Percentiles rank a stretch among this genome's conserved stretches.
Evolutionary conservation across 2,797 vertebrate species (phyloP).

Genomic region (Sebastes vulpes): DNA sequence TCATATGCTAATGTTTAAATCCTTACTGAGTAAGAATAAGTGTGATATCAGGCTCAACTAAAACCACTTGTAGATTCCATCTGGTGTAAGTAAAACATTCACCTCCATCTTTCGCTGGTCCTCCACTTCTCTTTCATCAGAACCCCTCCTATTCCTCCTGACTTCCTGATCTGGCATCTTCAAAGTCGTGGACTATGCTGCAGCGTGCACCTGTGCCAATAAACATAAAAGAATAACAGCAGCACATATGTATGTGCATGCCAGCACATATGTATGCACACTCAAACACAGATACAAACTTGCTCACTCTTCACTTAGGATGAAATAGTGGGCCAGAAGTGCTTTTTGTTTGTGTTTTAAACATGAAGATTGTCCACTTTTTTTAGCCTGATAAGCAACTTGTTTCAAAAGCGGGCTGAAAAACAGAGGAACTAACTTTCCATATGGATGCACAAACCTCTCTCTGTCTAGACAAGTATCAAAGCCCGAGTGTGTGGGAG

Average conservation of each 20-base stretch:
- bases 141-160: constrained; percentile 29
- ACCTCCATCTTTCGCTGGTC: constrained; percentile 25
- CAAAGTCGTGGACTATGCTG: constrained; percentile 54
- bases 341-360: background rate
- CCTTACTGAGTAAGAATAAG: background rate
- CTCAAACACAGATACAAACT: background rate
- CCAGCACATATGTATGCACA: background rate
- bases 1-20: constrained; percentile 9
- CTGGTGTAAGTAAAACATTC: constrained; percentile 49
- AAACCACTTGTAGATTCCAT: constrained; percentile 35
- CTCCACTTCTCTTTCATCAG: constrained; percentile 59
- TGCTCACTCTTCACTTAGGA: background rate
- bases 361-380: background rate
- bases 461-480: constrained; percentile 32
- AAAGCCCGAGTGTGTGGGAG: constrained; percentile 18
- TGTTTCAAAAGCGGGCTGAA: background rate
- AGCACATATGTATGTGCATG: constrained; percentile 11
- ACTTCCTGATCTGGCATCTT: constrained; percentile 71
- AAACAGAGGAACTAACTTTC: constrained; percentile 3
- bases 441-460: constrained; percentile 20
- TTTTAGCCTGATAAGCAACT: background rate
- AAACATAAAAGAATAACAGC: constrained; percentile 58
- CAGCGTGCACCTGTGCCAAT: constrained; percentile 72
- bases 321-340: background rate
- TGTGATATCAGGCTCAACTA: background rate